These are phyloP conservation scores for Clepsis dumicolana DNA, from an alignment of 2,888 invertebrate species.

Conservation along the genomic window DNA sequence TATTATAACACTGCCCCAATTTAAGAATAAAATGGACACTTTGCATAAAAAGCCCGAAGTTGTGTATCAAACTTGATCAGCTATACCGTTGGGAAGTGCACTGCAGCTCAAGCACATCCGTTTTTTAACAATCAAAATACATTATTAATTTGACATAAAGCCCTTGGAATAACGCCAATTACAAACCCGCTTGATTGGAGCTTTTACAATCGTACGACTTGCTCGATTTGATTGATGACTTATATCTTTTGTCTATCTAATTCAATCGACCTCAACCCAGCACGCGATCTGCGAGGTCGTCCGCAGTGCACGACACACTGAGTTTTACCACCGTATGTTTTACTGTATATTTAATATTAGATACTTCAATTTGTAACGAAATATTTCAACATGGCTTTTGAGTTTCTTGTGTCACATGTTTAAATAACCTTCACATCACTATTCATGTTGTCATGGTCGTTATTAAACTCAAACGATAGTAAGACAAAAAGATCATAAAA, in stretches of 20 bases:
- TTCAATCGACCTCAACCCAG: constrained; percentile 66
- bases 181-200: constrained; percentile 50
- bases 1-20: too few species aligned
- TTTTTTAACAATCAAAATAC: not conserved
- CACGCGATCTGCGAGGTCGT: constrained; percentile 69
- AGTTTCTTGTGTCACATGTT: too few species aligned
- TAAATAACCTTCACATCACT: too few species aligned
- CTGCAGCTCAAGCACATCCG: too few species aligned
- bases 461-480: too few species aligned
- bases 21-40: too few species aligned
- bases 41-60: too few species aligned
- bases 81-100: too few species aligned
- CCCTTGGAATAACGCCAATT: constrained; percentile 23
- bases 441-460: too few species aligned
- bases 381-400: not conserved
- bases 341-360: not conserved
- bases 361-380: not conserved
- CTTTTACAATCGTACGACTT: constrained; percentile 58
- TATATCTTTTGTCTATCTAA: constrained; percentile 72
- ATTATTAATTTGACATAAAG: constrained; percentile 15
- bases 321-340: constrained; percentile 42
- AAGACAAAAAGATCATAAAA: too few species aligned
- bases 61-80: too few species aligned
- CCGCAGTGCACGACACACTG: constrained; percentile 62
- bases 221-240: constrained; percentile 73